Base-by-base conservation (phyloP, 2,888 invertebrate genomes). In the Poecilus cupreus region DNA sequence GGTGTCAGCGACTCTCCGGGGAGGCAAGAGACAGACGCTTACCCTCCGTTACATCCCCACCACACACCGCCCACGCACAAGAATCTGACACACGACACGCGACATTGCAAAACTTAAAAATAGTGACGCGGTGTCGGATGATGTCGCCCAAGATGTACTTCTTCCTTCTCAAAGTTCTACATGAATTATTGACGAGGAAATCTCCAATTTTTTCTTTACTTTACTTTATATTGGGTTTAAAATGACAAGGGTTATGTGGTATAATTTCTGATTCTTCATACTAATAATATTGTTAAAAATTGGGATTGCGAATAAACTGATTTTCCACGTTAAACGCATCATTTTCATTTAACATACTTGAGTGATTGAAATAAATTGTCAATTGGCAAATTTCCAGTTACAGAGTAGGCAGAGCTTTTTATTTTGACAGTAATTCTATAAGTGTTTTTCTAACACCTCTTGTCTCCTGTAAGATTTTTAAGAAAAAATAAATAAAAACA, bases 31-130 rank as follows among this genome's bases (percentile, higher is more conserved):
- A 24, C 64, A 43, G 75, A 51, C 51, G 51, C 32, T 18, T 22
- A 18, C 8, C 22, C 37, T 10, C 72, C 72, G 16, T 22, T 22
- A 3, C 22, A 43, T 10, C 68, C 72, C 20, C 24, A 5, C 22
- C 8, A 75, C 75, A n/a, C 51, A 5, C 20, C 32, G 18, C 68
- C 26, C 32, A 68, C 68, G 64, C 18, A 76, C 20, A 32, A 32
- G 43, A 60, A 39, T 54, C 76, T 39, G 22, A 76, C 76, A 70
- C 43, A 32, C 32, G 22, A 76, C 51, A 79, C 22, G 46, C 51
- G 49, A 68, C 79, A 68, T 79, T 79, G 79, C 79, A 26, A 79
- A 51, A 79, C 46, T 80, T 80, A 80, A 72, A 79, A 37, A 80
- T 72, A 80, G 54, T 46, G 49, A 72, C 64, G 18, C 18, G 11